Percentiles rank a stretch among this genome's conserved stretches.
phyloP scores from a whole-genome alignment of 2,888 invertebrate species.

The Erebia epiphron region DNA sequence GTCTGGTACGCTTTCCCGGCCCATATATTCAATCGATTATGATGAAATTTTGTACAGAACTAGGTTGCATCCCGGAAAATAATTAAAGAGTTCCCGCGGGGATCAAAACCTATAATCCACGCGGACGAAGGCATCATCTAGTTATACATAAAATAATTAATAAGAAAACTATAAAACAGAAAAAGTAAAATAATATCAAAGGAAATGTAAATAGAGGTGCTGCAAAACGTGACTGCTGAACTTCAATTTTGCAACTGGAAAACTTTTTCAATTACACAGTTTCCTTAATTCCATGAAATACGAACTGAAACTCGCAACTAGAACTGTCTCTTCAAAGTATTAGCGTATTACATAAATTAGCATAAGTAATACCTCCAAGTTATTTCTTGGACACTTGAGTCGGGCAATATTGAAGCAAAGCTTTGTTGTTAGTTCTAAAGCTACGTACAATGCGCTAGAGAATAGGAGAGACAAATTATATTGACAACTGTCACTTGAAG shows the following conservation, averaged over 20 bases:
- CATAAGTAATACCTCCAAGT: constrained; percentile 1
- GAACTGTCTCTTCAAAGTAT: constrained; percentile 4
- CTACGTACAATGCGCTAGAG: too few relatives aligned
- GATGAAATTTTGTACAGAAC: too few relatives aligned
- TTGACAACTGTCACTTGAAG: too few relatives aligned
- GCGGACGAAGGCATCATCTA: too few relatives aligned
- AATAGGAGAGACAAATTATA: too few relatives aligned
- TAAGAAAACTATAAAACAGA: background rate
- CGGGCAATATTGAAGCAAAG: background rate
- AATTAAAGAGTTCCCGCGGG: too few relatives aligned
- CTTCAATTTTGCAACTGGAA: constrained; percentile 6
- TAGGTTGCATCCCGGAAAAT: too few relatives aligned
- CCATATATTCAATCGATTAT: too few relatives aligned
- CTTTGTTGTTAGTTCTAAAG: background rate
- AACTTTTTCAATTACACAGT: constrained; percentile 14
- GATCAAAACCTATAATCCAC: too few relatives aligned
- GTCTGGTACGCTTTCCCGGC: too few relatives aligned
- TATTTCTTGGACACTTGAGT: background rate
- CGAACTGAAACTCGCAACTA: constrained; percentile 2
- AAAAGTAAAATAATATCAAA: background rate
- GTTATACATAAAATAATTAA: too few relatives aligned
- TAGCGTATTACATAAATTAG: constrained; percentile 8
- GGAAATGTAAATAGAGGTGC: background rate
- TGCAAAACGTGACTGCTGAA: background rate
- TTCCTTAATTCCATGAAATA: constrained; percentile 14